Percentiles rank a stretch among this genome's conserved stretches.
Evolutionary conservation across 35 echinoderm and acorn worm species (phyloP).

Genomic region (Apostichopus californicus): DNA sequence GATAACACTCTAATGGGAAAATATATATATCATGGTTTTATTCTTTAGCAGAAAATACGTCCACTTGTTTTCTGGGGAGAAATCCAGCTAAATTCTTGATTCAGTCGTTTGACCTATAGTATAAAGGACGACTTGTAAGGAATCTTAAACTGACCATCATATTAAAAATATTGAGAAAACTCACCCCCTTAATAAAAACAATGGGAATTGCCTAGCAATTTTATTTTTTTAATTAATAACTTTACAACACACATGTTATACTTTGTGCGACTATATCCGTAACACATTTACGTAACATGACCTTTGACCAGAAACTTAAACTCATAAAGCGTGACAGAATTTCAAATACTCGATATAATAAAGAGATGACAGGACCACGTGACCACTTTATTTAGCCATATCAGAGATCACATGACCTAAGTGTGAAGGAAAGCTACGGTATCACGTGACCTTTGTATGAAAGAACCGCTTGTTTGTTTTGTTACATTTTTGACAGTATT

Average conservation of each 20-base stretch:
- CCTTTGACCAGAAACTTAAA: background rate
- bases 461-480: constrained; percentile 15
- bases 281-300: background rate
- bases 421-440: background rate
- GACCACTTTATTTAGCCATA: background rate
- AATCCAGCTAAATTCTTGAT: too few species aligned
- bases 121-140: too few species aligned
- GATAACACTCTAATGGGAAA: too few species aligned
- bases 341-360: background rate
- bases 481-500: background rate
- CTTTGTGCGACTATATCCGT: too few species aligned
- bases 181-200: background rate
- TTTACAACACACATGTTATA: background rate
- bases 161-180: too few species aligned
- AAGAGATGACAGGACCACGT: background rate
- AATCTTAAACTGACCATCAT: too few species aligned
- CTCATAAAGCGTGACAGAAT: background rate
- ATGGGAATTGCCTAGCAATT: background rate
- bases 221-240: too few species aligned
- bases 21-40: too few species aligned
- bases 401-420: background rate
- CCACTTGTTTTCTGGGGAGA: too few species aligned
- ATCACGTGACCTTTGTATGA: constrained; percentile 5
- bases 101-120: too few species aligned
- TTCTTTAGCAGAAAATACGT: too few species aligned